phyloP scores from a whole-genome alignment of 2,888 invertebrate genomes.

The Zelleria hepariella region DNA sequence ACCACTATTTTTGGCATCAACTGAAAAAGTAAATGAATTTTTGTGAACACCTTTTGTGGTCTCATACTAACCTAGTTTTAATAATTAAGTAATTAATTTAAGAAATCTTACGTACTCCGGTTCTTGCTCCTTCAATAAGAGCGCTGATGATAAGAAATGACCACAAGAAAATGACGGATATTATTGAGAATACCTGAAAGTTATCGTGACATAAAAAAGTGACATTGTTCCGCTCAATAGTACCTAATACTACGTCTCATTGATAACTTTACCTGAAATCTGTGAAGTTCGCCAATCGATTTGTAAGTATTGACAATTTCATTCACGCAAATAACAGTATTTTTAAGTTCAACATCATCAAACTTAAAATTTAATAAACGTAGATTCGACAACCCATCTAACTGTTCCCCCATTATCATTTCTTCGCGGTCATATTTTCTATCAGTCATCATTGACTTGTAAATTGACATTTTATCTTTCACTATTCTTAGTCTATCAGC shows the following conservation, averaged over 20 bases:
- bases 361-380: not conserved
- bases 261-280: not conserved
- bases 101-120: not conserved
- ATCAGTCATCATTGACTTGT: not conserved
- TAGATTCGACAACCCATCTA: not conserved
- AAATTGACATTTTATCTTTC: not conserved
- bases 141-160: not conserved
- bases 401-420: not conserved
- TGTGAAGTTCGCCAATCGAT: not conserved
- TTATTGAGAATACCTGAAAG: not conserved
- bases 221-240: not conserved
- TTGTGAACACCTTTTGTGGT: no score
- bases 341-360: not conserved
- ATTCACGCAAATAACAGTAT: not conserved
- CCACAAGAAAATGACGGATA: not conserved
- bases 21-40: not conserved
- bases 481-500: not conserved
- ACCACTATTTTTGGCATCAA: not conserved
- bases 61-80: no score
- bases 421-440: not conserved
- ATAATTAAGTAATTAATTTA: no score
- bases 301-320: not conserved
- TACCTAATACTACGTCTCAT: not conserved
- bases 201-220: not conserved
- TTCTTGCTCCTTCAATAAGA: not conserved